phyloP scores from a whole-genome alignment of 2,888 invertebrate species.

The Sinohyriopsis cumingii region DNA sequence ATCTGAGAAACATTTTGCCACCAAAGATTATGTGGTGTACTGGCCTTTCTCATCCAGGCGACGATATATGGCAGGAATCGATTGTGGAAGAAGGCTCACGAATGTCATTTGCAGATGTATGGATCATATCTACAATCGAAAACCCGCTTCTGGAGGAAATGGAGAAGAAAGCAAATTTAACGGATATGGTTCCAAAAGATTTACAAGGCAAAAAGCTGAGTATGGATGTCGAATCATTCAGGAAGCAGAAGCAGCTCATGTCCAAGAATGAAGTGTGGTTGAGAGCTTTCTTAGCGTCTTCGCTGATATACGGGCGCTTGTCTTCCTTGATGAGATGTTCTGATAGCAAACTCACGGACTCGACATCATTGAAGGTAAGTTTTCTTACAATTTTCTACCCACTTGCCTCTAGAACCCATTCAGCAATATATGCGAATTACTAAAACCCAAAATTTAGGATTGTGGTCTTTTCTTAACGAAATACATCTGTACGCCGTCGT shows the following conservation, averaged over 20 bases:
- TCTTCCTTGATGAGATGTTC: not conserved
- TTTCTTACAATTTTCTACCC: too few species aligned
- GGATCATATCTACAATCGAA: constrained; percentile 1
- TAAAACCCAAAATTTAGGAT: too few species aligned
- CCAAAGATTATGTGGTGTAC: constrained; percentile 12
- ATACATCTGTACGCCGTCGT: too few species aligned
- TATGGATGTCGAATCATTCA: constrained; percentile 19
- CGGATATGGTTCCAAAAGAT: constrained; percentile 2
- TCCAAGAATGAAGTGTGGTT: constrained; percentile 5
- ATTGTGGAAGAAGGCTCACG: not conserved
- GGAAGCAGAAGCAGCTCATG: constrained; percentile 5
- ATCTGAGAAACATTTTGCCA: constrained; percentile 10
- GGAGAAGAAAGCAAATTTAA: not conserved
- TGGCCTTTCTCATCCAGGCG: constrained; percentile 13
- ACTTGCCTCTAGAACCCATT: too few species aligned
- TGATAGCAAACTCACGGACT: constrained; percentile 6
- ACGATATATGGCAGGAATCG: constrained; percentile 7
- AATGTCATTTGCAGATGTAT: constrained; percentile 17
- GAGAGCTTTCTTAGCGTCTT: constrained; percentile 15
- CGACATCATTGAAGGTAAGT: constrained; percentile 8
- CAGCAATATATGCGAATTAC: too few species aligned
- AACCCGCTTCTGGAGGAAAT: constrained; percentile 1
- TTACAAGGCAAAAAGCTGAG: constrained; percentile 8
- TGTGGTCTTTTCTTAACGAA: too few species aligned
- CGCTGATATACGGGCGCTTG: constrained; percentile 10